A percentile compares a stretch with the other conserved stretches of the same genome.
phyloP scores from a whole-genome alignment of 2,113 vertebrate species.

The Dasyprocta punctata region DNA sequence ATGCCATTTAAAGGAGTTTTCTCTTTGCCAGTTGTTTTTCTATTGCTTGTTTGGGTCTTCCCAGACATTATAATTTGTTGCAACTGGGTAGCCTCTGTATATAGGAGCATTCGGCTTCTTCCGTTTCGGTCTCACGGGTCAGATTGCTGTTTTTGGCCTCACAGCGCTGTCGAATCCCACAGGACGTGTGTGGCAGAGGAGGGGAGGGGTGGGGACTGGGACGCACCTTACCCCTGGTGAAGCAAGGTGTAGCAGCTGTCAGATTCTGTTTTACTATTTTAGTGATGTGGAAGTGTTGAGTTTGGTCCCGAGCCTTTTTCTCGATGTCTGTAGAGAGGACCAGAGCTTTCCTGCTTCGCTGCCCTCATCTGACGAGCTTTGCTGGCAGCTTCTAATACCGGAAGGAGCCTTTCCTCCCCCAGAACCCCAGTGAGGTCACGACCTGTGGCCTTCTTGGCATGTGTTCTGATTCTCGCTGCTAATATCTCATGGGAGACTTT shows the following conservation, averaged over 20 bases:
- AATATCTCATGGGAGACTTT: not conserved
- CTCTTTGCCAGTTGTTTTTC: not conserved
- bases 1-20: not conserved
- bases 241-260: not conserved
- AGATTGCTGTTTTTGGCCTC: not conserved
- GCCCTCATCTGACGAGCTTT: not conserved
- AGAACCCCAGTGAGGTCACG: not conserved
- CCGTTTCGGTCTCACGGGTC: not conserved
- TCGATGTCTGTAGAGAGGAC: not conserved
- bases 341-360: not conserved
- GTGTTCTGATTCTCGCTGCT: not conserved
- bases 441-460: not conserved
- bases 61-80: not conserved
- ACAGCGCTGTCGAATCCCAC: rapidly evolving
- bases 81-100: not conserved
- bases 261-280: not conserved
- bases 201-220: not conserved
- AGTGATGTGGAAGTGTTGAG: not conserved
- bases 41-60: not conserved
- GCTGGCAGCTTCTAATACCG: not conserved
- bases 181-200: not conserved
- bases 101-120: not conserved
- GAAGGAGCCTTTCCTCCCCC: not conserved
- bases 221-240: rapidly evolving
- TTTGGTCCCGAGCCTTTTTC: not conserved